These are phyloP conservation scores for Drosophila neutralis DNA, from an alignment of 2,888 invertebrate genomes.

Conservation along the genomic window DNA sequence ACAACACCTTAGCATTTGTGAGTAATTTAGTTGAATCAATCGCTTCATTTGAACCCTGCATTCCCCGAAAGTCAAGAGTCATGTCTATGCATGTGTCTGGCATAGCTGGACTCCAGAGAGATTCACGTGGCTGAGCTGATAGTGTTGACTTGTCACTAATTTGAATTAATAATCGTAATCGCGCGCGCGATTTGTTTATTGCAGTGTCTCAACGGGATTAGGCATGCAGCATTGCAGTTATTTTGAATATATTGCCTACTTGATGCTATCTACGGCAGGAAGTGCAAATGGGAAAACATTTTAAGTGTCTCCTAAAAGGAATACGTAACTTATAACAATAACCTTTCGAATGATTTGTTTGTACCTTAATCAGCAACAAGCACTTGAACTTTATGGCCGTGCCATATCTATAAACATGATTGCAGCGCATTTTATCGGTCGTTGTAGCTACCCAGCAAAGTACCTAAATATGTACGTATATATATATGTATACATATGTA, in stretches of 20 bases:
- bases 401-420: slow-evolving; percentile 11
- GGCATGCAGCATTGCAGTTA: neutral
- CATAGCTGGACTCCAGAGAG: neutral
- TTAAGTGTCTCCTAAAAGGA: neutral
- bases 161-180: slow-evolving; percentile 29
- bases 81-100: slow-evolving; percentile 16
- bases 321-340: slow-evolving; percentile 16
- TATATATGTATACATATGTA: too few species aligned
- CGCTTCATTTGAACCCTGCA: slow-evolving; percentile 7
- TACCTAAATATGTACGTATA: slow-evolving; percentile 4
- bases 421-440: slow-evolving; percentile 19
- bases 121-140: slow-evolving; percentile 41
- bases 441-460: slow-evolving; percentile 6
- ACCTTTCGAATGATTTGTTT: slow-evolving; percentile 28
- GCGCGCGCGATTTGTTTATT: neutral
- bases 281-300: slow-evolving; percentile 1
- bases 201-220: slow-evolving; percentile 3
- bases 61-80: neutral
- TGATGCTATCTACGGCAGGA: slow-evolving; percentile 20
- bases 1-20: slow-evolving; percentile 11
- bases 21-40: slow-evolving; percentile 8
- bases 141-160: slow-evolving; percentile 17
- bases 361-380: slow-evolving; percentile 25
- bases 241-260: slow-evolving; percentile 39
- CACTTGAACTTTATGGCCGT: slow-evolving; percentile 38